Conservation (phyloP, 2,888 invertebrate genomes). For the Notodonta ziczac region DNA sequence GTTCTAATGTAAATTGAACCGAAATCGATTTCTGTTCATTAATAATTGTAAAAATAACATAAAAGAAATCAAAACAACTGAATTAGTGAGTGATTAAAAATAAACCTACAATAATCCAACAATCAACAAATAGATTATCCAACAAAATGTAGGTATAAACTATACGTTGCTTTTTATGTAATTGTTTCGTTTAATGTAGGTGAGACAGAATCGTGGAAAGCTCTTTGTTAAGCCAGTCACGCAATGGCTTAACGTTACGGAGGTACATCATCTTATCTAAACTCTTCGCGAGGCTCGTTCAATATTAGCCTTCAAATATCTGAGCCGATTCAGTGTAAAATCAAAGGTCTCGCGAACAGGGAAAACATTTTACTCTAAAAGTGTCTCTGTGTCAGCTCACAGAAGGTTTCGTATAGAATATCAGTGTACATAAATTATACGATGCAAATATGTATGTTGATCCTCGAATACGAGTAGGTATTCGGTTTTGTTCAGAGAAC, state of each 20-base stretch:
- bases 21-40: too few species aligned
- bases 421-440: slow-evolving; percentile 25
- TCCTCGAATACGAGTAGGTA: too few species aligned
- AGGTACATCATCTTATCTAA: slow-evolving; percentile 42
- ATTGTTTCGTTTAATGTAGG: slow-evolving; percentile 29
- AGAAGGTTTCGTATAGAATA: slow-evolving; percentile 43
- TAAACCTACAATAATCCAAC: slow-evolving; percentile 3
- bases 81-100: too few species aligned
- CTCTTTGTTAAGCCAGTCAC: slow-evolving; percentile 45
- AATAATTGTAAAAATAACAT: not conserved
- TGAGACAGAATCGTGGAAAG: slow-evolving; percentile 21
- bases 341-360: slow-evolving; percentile 49
- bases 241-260: slow-evolving; percentile 46
- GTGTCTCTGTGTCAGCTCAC: slow-evolving; percentile 35
- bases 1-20: too few species aligned
- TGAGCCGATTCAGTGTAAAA: slow-evolving; percentile 40
- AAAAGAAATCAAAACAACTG: too few species aligned
- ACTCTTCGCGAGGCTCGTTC: slow-evolving; percentile 40
- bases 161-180: slow-evolving; percentile 26
- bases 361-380: slow-evolving; percentile 55
- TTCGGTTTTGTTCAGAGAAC: too few species aligned
- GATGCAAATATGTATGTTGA: slow-evolving; percentile 16
- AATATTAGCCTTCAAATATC: slow-evolving; percentile 51
- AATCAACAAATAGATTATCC: slow-evolving; percentile 18
- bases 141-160: slow-evolving; percentile 14